phyloP scores from a whole-genome alignment of 2,797 vertebrate genomes.

The Rousettus madagascariensis region DNA sequence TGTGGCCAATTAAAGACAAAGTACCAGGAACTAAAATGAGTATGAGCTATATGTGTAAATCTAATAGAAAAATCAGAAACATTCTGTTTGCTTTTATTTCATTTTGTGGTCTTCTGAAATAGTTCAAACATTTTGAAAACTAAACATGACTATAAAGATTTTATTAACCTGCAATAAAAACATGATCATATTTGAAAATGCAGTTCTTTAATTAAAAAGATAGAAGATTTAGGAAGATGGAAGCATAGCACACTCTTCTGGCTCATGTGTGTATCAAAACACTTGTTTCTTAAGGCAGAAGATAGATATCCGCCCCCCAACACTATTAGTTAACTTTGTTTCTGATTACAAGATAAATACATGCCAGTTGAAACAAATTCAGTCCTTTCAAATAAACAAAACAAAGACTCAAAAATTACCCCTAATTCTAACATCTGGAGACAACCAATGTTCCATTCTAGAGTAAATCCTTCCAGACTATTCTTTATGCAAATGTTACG shows the following conservation, averaged over 20 bases:
- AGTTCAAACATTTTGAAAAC: background rate
- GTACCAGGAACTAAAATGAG: background rate
- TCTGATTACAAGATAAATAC: background rate
- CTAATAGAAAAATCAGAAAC: background rate
- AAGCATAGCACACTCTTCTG: constrained; percentile 66
- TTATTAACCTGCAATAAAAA: background rate
- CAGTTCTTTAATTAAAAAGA: background rate
- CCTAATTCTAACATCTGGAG: background rate
- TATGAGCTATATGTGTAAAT: background rate
- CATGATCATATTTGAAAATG: background rate
- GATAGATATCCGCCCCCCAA: background rate
- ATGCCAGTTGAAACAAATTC: background rate
- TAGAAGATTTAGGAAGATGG: constrained; percentile 2
- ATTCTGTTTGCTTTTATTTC: background rate
- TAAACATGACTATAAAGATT: background rate
- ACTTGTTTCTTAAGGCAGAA: background rate
- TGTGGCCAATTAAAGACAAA: background rate
- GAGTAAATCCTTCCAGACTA: background rate
- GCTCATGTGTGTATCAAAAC: constrained; percentile 26
- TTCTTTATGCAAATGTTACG: background rate
- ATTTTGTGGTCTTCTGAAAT: background rate
- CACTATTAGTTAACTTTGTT: background rate
- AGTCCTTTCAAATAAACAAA: background rate
- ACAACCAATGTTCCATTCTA: background rate
- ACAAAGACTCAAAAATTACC: background rate